These are phyloP conservation scores for Oenanthe oenanthe DNA, from an alignment of 2,113 vertebrate genomes.

Conservation along the genomic window DNA sequence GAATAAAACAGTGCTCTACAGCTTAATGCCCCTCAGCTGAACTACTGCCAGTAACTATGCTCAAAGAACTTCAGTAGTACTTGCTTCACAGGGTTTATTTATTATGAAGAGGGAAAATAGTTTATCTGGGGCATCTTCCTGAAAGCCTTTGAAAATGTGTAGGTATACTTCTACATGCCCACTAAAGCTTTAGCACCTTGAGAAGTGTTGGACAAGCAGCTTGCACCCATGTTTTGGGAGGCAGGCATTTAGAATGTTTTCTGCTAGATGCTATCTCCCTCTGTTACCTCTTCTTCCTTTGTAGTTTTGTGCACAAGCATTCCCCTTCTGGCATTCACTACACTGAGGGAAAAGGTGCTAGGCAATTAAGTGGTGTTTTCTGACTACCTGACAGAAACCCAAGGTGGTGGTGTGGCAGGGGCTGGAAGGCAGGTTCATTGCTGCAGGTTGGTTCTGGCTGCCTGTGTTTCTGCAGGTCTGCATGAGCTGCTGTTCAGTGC, in stretches of 20 bases:
- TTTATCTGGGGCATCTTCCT: background rate
- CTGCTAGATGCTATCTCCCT: background rate
- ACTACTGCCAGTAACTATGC: fast-evolving
- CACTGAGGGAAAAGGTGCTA: background rate
- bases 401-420: too few species aligned
- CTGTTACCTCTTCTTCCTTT: background rate
- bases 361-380: background rate
- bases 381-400: background rate
- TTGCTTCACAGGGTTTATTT: background rate
- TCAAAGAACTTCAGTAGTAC: background rate
- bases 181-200: background rate
- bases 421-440: fast-evolving
- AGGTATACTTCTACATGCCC: fast-evolving
- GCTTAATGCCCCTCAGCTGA: background rate
- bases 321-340: background rate
- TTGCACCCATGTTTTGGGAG: background rate
- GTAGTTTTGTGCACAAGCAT: background rate
- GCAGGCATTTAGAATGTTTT: background rate
- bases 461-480: background rate
- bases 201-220: background rate
- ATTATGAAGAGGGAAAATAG: background rate
- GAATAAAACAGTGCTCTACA: background rate
- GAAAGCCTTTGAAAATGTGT: background rate
- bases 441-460: background rate
- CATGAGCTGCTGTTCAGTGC: background rate